Evolutionary conservation across 2,888 invertebrate species (phyloP).

Genomic region (Thelaira solivaga): DNA sequence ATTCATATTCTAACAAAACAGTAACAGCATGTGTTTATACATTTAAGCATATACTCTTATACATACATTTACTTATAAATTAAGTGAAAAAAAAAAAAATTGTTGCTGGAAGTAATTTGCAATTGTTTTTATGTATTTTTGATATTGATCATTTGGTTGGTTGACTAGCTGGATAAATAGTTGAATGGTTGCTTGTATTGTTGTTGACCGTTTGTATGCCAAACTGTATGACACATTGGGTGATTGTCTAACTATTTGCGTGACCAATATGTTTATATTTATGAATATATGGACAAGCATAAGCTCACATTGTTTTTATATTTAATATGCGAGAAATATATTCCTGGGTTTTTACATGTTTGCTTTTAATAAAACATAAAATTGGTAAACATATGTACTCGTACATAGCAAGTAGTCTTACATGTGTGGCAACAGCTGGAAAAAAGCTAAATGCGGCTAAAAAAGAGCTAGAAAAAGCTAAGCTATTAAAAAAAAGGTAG

Average conservation of each 20-base stretch:
- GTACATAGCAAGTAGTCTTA: too few species aligned
- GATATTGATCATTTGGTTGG: constrained; percentile 44
- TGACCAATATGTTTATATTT: constrained; percentile 34
- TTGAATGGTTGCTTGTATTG: constrained; percentile 9
- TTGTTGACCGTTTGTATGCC: background rate
- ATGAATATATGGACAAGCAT: background rate
- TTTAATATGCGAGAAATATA: constrained; percentile 33
- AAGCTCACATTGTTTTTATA: background rate
- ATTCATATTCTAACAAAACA: too few species aligned
- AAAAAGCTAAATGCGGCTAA: too few species aligned
- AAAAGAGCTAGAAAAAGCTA: too few species aligned
- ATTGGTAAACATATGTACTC: too few species aligned
- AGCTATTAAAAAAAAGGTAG: too few species aligned
- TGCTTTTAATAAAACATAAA: too few species aligned
- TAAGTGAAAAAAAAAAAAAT: constrained; percentile 25
- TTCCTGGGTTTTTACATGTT: too few species aligned
- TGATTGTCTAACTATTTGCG: background rate
- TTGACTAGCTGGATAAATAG: background rate
- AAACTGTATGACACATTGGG: background rate
- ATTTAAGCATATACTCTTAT: background rate
- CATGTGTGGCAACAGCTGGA: too few species aligned
- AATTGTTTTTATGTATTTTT: constrained; percentile 44
- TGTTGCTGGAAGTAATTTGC: constrained; percentile 37
- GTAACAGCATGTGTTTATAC: background rate
- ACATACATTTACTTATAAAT: too few species aligned